These are phyloP conservation scores for Lithophane socia DNA, from an alignment of 2,888 invertebrate genomes.

Conservation along the genomic window DNA sequence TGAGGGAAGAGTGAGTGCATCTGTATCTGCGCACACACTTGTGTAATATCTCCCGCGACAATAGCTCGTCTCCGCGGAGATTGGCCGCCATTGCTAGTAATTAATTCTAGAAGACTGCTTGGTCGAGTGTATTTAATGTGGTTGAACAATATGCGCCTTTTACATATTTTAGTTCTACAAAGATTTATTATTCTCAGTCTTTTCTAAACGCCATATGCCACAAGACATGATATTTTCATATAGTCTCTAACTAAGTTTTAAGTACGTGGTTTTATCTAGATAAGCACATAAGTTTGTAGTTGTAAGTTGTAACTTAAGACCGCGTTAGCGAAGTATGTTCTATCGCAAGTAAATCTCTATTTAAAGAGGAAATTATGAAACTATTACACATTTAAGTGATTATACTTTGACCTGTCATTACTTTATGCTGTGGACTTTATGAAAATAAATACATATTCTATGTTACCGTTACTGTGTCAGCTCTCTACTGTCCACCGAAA, in stretches of 20 bases:
- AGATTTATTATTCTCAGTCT: neutral
- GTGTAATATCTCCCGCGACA: too few species aligned
- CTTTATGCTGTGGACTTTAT: neutral
- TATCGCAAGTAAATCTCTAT: constrained; percentile 29
- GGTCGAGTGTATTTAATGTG: neutral
- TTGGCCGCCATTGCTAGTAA: neutral
- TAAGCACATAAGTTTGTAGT: constrained; percentile 26
- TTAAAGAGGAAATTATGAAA: constrained; percentile 37
- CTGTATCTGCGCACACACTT: too few species aligned
- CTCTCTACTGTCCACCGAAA: too few species aligned
- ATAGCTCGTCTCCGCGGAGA: too few species aligned
- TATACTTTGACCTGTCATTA: neutral
- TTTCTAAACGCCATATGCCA: neutral
- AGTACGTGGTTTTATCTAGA: constrained; percentile 28
- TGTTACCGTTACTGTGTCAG: too few species aligned
- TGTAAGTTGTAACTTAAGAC: constrained; percentile 26
- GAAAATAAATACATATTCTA: neutral
- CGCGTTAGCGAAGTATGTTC: constrained; percentile 1
- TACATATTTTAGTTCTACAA: neutral
- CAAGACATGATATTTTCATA: constrained; percentile 34
- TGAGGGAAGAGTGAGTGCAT: too few species aligned
- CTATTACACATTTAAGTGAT: constrained; percentile 2
- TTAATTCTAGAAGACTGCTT: neutral
- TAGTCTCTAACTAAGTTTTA: constrained; percentile 13
- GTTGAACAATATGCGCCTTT: neutral